phyloP scores from a whole-genome alignment of 2,113 vertebrate species.

The Halcyon senegalensis region DNA sequence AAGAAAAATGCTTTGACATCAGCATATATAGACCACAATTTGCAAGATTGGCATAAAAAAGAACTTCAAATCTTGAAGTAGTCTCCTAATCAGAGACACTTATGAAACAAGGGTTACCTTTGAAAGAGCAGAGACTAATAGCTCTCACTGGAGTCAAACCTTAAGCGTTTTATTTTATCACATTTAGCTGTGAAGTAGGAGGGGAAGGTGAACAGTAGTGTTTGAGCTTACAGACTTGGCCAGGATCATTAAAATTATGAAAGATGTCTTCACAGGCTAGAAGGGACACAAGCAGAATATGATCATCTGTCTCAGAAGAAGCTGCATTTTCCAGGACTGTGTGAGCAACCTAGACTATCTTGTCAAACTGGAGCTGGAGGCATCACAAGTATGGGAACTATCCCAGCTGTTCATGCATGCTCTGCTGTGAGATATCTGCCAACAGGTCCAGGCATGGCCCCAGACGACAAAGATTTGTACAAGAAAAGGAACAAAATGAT shows the following conservation, averaged over 20 bases:
- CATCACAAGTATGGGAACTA: not conserved
- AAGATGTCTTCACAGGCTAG: not conserved
- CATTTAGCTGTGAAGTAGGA: not conserved
- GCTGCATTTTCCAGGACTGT: not conserved
- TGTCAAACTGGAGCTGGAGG: not conserved
- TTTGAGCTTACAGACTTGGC: not conserved
- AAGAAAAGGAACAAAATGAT: not conserved
- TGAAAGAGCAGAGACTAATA: not conserved
- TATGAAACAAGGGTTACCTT: not conserved
- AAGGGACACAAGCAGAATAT: not conserved
- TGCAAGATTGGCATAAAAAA: not conserved
- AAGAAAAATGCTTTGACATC: constrained; percentile 36
- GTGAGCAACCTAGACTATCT: not conserved
- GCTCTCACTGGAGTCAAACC: not conserved
- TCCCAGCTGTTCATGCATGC: not conserved
- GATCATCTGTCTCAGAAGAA: not conserved
- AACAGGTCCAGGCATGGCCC: not conserved
- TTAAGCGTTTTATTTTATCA: not conserved
- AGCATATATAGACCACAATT: not conserved
- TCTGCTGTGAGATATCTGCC: not conserved
- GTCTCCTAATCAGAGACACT: not conserved
- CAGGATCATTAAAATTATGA: not conserved
- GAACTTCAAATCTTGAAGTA: not conserved
- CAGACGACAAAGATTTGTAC: not conserved
- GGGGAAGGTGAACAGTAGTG: not conserved